phyloP scores from a whole-genome alignment of 2,888 invertebrate species.

The Cylindroiulus punctatus region DNA sequence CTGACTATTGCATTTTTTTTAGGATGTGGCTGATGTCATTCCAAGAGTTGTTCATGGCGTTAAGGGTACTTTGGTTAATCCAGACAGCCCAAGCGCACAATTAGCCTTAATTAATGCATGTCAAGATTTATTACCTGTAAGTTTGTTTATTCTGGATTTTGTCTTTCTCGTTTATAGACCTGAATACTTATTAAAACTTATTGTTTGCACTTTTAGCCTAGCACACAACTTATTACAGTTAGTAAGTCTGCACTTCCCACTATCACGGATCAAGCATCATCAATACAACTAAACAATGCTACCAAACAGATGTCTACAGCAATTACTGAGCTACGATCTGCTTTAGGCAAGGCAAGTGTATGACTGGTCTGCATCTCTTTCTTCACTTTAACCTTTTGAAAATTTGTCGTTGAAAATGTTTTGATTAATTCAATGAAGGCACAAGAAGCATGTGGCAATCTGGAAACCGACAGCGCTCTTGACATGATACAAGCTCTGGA shows the following conservation, averaged over 20 bases:
- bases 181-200: background rate
- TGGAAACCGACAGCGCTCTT: slow-evolving; percentile 84
- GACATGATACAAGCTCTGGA: slow-evolving; percentile 83
- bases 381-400: background rate
- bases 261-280: slow-evolving; percentile 79
- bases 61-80: slow-evolving; percentile 75
- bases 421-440: slow-evolving; percentile 65
- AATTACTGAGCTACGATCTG: slow-evolving; percentile 74
- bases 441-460: slow-evolving; percentile 78
- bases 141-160: background rate
- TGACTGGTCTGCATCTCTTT: background rate
- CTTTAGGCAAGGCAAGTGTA: slow-evolving; percentile 66
- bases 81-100: slow-evolving; percentile 80
- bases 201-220: slow-evolving; percentile 68
- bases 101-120: slow-evolving; percentile 83
- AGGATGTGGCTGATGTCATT: slow-evolving; percentile 77
- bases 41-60: slow-evolving; percentile 83
- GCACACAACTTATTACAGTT: slow-evolving; percentile 78
- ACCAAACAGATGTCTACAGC: slow-evolving; percentile 73
- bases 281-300: slow-evolving; percentile 77
- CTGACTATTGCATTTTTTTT: background rate
- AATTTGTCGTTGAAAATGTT: slow-evolving; percentile 19
- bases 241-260: slow-evolving; percentile 85
- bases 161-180: background rate
- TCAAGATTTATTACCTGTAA: slow-evolving; percentile 82